These are phyloP conservation scores for Phataginus tricuspis DNA, from an alignment of 2,797 vertebrate genomes.

Conservation along the genomic window DNA sequence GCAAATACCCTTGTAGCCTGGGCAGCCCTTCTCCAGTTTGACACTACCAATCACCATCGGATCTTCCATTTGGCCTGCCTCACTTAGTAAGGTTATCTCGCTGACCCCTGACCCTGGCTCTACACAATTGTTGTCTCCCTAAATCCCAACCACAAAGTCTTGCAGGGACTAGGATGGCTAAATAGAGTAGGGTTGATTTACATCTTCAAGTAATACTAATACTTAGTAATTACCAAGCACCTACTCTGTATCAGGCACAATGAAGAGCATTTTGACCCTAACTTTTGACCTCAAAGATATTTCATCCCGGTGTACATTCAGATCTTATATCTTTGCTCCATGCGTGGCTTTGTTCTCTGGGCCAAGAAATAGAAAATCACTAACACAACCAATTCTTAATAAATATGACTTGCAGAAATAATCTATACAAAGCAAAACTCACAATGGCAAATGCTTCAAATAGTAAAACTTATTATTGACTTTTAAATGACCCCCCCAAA, in stretches of 20 bases:
- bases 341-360: background rate
- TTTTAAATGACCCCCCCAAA: background rate
- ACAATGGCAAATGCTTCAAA: background rate
- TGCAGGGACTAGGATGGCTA: background rate
- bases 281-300: constrained; percentile 17
- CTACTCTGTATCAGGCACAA: background rate
- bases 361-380: background rate
- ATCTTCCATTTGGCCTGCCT: background rate
- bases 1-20: background rate
- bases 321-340: background rate
- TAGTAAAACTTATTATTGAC: background rate
- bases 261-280: constrained; percentile 9
- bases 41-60: background rate
- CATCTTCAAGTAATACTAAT: background rate
- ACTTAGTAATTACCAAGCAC: background rate
- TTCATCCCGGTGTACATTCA: background rate
- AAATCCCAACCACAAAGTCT: background rate
- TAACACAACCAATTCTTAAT: background rate
- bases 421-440: background rate
- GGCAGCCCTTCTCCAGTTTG: background rate
- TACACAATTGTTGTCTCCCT: background rate
- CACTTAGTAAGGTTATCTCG: background rate
- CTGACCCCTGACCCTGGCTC: background rate
- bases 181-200: background rate
- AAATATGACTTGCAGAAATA: constrained; percentile 6